A percentile compares a stretch with the other conserved stretches of the same genome.
Conservation (phyloP, 2,113 vertebrate species). For the Salminus brasiliensis region DNA sequence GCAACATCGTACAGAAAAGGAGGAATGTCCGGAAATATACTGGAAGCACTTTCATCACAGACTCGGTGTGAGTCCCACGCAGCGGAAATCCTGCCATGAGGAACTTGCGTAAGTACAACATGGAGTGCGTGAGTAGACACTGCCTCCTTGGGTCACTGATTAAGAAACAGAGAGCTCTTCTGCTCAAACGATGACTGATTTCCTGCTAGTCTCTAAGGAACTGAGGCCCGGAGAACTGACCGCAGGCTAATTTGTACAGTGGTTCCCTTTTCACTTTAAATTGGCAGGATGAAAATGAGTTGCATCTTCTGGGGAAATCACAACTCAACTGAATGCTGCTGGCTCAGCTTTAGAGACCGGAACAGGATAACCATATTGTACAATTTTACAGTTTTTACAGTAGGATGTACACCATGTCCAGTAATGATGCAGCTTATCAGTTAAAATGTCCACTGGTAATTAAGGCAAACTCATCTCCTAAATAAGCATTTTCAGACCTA, state of each 20-base stretch:
- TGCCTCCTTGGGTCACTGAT: background rate
- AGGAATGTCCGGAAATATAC: conserved; percentile 55
- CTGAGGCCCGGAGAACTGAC: background rate
- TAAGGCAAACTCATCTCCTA: background rate
- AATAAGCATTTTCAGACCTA: background rate
- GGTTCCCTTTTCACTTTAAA: conserved; percentile 43
- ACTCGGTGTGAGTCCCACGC: conserved; percentile 54
- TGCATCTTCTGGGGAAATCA: background rate
- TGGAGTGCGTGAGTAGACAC: conserved; percentile 15
- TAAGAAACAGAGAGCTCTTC: conserved; percentile 50
- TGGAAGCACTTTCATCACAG: conserved; percentile 57
- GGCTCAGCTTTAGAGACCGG: background rate
- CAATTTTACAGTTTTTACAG: background rate
- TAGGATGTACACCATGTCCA: background rate
- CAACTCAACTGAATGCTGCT: background rate
- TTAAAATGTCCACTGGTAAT: background rate
- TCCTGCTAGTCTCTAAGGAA: conserved; percentile 26
- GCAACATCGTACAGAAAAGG: conserved; percentile 47
- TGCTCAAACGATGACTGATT: conserved; percentile 29
- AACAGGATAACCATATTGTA: background rate
- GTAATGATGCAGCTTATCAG: background rate
- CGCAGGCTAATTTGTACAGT: background rate
- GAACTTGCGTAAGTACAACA: conserved; percentile 28
- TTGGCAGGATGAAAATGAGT: background rate
- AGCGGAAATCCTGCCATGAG: conserved; percentile 65